These are phyloP conservation scores for Dynastes hyllus DNA, from an alignment of 2,888 invertebrate species.

Conservation along the genomic window DNA sequence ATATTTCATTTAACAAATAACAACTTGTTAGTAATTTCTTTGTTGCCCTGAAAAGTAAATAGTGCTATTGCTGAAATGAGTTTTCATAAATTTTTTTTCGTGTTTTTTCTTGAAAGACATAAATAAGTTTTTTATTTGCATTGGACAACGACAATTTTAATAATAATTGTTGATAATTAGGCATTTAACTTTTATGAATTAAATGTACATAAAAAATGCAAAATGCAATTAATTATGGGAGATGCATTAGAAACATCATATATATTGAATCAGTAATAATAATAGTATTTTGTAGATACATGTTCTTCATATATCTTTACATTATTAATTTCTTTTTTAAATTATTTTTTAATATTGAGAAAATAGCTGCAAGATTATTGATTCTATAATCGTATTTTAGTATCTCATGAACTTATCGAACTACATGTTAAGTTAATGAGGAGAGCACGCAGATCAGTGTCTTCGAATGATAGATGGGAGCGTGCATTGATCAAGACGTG, in stretches of 20 bases:
- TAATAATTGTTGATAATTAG: no score
- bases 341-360: no score
- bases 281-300: no score
- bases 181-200: no score
- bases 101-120: slow-evolving; percentile 7
- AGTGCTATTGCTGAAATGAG: neutral
- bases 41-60: slow-evolving; percentile 32
- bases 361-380: neutral
- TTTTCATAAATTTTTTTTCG: slow-evolving; percentile 11
- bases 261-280: no score
- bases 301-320: no score
- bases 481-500: slow-evolving; percentile 91
- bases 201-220: no score
- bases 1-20: neutral
- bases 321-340: no score
- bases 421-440: slow-evolving; percentile 92
- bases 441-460: slow-evolving; percentile 87
- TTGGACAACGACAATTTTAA: neutral
- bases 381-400: slow-evolving; percentile 73
- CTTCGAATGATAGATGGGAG: slow-evolving; percentile 90
- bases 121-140: neutral
- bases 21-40: slow-evolving; percentile 20
- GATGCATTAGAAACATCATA: no score
- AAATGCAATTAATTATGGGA: no score
- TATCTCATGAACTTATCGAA: slow-evolving; percentile 87